A percentile compares a stretch with the other conserved stretches of the same genome.
Evolutionary conservation across 2,888 invertebrate species (phyloP).

Genomic region (Diploptera punctata): DNA sequence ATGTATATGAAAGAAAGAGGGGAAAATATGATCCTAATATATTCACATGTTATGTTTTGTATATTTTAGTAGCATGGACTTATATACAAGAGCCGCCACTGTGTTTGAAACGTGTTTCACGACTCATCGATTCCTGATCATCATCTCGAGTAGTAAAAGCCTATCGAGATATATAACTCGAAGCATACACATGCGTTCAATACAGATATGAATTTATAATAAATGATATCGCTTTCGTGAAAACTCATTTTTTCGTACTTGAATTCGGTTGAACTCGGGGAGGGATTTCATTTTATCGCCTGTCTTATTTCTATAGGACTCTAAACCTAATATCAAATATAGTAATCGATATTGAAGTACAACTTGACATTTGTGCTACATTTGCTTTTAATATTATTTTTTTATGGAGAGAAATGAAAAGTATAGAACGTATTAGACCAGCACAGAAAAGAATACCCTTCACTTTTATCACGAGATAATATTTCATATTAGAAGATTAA

Average conservation of each 20-base stretch:
- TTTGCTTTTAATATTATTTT: neutral
- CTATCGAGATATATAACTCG: neutral
- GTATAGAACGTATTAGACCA: neutral
- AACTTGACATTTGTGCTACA: neutral
- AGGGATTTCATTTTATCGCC: neutral
- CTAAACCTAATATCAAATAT: neutral
- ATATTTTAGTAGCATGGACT: too few species aligned
- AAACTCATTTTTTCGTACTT: neutral
- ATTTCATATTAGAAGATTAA: too few species aligned
- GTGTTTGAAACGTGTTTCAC: slow-evolving; percentile 3
- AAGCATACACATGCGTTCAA: neutral
- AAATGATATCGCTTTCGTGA: neutral
- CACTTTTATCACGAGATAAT: too few species aligned
- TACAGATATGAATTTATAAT: neutral
- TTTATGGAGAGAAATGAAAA: neutral
- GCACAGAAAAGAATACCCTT: too few species aligned
- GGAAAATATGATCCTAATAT: too few species aligned
- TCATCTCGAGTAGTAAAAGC: neutral
- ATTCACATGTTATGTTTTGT: too few species aligned
- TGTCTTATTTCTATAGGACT: neutral
- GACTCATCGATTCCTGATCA: neutral
- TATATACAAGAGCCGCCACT: too few species aligned
- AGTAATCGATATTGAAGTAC: neutral
- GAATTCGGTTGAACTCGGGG: neutral
- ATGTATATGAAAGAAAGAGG: too few species aligned